phyloP scores from a whole-genome alignment of 1,140 invertebrate genomes.

The Nixonia krombeini region DNA sequence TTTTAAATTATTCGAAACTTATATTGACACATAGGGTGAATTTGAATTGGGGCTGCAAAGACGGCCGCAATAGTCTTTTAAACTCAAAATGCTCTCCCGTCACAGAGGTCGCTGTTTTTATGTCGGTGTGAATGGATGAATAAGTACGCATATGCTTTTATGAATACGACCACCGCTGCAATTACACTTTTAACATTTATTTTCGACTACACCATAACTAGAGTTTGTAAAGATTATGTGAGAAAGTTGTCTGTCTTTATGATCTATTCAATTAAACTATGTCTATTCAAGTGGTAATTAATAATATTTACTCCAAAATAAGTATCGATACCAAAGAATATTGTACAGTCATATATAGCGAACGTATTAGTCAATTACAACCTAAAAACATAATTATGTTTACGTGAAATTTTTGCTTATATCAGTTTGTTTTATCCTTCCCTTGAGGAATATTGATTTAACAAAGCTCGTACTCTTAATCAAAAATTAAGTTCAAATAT shows the following conservation, averaged over 20 bases:
- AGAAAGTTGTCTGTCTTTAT: not conserved
- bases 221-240: not conserved
- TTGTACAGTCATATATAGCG: too few relatives aligned
- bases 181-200: not conserved
- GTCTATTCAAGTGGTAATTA: not conserved
- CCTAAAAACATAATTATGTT: too few relatives aligned
- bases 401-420: too few relatives aligned
- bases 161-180: not conserved
- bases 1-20: too few relatives aligned
- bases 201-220: not conserved
- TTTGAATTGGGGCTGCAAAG: too few relatives aligned
- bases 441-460: too few relatives aligned
- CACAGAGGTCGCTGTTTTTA: not conserved
- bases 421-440: too few relatives aligned
- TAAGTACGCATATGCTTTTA: not conserved
- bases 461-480: too few relatives aligned
- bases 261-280: not conserved
- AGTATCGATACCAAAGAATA: not conserved
- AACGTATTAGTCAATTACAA: too few relatives aligned
- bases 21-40: too few relatives aligned
- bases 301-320: not conserved
- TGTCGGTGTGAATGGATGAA: not conserved
- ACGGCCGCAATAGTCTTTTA: too few relatives aligned
- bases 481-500: too few relatives aligned
- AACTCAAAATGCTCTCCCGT: not conserved